These are phyloP conservation scores for Cromileptes altivelis DNA, from an alignment of 2,113 vertebrate species.

Conservation along the genomic window DNA sequence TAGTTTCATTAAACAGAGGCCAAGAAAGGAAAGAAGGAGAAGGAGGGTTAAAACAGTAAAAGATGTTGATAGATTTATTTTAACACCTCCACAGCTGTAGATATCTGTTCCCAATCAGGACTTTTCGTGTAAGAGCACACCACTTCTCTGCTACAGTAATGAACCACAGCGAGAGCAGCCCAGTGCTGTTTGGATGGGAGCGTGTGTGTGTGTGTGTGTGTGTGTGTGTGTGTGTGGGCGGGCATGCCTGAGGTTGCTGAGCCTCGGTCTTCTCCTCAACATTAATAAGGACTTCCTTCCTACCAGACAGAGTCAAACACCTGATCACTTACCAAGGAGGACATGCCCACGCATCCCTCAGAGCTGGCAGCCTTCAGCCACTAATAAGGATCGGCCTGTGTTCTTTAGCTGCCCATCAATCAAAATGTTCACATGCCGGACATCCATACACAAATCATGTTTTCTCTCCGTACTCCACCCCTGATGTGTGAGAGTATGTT, in stretches of 20 bases:
- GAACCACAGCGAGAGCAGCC: conserved; percentile 61
- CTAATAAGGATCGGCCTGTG: conserved; percentile 75
- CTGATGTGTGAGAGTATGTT: conserved; percentile 57
- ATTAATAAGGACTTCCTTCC: conserved; percentile 86
- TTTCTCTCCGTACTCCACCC: conserved; percentile 72
- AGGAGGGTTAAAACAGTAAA: conserved; percentile 26
- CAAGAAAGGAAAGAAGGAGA: neutral
- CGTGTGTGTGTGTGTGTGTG: conserved; percentile 20
- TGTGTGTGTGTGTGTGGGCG: conserved; percentile 70
- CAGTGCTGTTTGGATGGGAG: conserved; percentile 51
- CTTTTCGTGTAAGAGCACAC: conserved; percentile 69
- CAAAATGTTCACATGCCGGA: conserved; percentile 66
- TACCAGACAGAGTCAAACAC: conserved; percentile 83
- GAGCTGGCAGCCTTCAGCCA: conserved; percentile 66
- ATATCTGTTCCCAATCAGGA: conserved; percentile 70
- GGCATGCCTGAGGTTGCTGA: conserved; percentile 82
- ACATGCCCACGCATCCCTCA: conserved; percentile 79
- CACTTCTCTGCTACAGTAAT: conserved; percentile 56
- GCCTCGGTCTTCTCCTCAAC: conserved; percentile 74
- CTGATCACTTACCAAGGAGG: conserved; percentile 79
- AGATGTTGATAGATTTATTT: conserved; percentile 62
- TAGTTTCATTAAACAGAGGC: conserved; percentile 3
- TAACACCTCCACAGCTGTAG: conserved; percentile 65
- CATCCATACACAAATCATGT: conserved; percentile 72
- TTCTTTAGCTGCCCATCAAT: conserved; percentile 75